Evolutionary conservation across 2,888 invertebrate genomes (phyloP).

Genomic region (Teinopalpus imperialis): DNA sequence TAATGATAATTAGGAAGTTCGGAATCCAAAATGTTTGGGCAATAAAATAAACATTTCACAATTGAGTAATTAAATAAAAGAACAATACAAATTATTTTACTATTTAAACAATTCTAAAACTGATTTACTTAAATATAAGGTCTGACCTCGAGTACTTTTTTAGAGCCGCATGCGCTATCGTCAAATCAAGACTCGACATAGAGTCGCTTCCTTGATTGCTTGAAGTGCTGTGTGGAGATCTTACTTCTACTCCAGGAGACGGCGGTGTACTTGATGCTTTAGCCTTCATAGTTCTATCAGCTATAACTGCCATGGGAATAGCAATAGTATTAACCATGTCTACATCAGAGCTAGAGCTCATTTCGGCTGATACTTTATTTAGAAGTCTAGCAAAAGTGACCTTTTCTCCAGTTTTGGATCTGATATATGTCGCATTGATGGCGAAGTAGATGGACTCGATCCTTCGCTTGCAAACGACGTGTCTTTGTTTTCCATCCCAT

Average conservation of each 20-base stretch:
- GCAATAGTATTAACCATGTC: slow-evolving; percentile 81
- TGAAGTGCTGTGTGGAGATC: slow-evolving; percentile 86
- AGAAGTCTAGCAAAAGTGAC: slow-evolving; percentile 88
- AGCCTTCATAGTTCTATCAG: slow-evolving; percentile 59
- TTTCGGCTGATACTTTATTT: slow-evolving; percentile 89
- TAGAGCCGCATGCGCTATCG: slow-evolving; percentile 82
- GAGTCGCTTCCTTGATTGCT: slow-evolving; percentile 90
- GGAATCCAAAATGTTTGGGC: no score
- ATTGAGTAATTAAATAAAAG: no score
- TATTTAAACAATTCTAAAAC: not conserved
- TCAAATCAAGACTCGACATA: slow-evolving; percentile 87
- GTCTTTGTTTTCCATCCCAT: slow-evolving; percentile 79
- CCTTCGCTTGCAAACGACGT: slow-evolving; percentile 83
- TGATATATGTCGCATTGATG: slow-evolving; percentile 79
- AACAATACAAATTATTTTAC: no score
- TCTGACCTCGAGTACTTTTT: slow-evolving; percentile 81
- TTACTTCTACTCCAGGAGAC: slow-evolving; percentile 84
- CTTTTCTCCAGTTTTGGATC: slow-evolving; percentile 89
- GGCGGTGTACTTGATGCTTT: slow-evolving; percentile 82
- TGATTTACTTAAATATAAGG: no score
- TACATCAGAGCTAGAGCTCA: slow-evolving; percentile 88
- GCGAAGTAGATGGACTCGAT: slow-evolving; percentile 77
- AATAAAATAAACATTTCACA: no score
- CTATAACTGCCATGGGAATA: slow-evolving; percentile 72
- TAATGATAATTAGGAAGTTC: no score